A percentile compares a stretch with the other conserved stretches of the same genome.
These are phyloP conservation scores for Amphiura filiformis DNA, from an alignment of 35 echinoderm and acorn worm genomes.

Conservation along the genomic window DNA sequence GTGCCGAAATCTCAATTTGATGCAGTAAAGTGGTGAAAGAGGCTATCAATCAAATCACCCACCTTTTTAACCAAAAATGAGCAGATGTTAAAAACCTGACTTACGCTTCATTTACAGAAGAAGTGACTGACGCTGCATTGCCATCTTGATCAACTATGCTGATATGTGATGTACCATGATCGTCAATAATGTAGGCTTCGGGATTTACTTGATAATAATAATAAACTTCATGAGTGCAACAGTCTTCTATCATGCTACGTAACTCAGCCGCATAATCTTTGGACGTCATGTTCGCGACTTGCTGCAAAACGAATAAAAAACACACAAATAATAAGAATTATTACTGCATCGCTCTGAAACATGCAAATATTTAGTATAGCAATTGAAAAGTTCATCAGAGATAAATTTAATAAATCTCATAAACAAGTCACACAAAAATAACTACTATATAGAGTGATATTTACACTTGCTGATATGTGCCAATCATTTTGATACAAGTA, in stretches of 20 bases:
- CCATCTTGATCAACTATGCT: slow-evolving; percentile 28
- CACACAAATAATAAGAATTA: neutral
- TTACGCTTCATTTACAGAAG: slow-evolving; percentile 24
- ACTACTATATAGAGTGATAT: too few species aligned
- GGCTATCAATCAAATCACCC: too few species aligned
- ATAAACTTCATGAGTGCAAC: neutral
- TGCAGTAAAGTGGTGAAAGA: too few species aligned
- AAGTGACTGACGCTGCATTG: slow-evolving; percentile 29
- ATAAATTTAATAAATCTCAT: too few species aligned
- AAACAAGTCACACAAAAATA: neutral
- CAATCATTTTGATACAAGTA: too few species aligned
- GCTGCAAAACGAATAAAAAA: neutral
- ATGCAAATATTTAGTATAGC: too few species aligned
- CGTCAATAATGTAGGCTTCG: neutral
- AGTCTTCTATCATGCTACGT: neutral
- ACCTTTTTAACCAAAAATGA: too few species aligned
- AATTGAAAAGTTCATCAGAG: neutral
- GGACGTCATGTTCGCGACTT: slow-evolving; percentile 25
- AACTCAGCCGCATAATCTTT: slow-evolving; percentile 24
- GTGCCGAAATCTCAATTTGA: too few species aligned
- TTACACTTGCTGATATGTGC: too few species aligned
- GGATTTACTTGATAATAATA: neutral
- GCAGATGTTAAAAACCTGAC: too few species aligned
- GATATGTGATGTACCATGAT: slow-evolving; percentile 24
- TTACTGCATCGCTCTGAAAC: too few species aligned